phyloP scores from a whole-genome alignment of 2,113 vertebrate species.

The Platysteira castanea region DNA sequence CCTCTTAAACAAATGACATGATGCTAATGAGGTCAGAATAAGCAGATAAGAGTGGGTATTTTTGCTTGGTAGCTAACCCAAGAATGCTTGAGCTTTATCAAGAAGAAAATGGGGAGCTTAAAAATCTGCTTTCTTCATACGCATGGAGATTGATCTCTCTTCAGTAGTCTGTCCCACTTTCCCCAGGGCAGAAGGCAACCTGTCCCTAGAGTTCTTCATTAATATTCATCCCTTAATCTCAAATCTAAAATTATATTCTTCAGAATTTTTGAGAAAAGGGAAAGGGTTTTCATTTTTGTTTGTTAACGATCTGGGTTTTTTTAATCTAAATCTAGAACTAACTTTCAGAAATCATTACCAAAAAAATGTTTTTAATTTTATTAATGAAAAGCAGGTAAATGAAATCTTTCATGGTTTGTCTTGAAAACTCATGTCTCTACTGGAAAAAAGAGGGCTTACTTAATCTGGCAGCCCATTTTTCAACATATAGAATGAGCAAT shows the following conservation, averaged over 20 bases:
- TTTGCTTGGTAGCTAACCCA: not conserved
- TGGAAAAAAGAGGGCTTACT: not conserved
- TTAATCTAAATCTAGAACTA: not conserved
- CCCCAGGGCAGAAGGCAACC: not conserved
- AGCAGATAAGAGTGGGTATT: not conserved
- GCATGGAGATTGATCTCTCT: not conserved
- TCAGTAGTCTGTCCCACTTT: not conserved
- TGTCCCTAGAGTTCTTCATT: not conserved
- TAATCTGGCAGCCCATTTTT: not conserved
- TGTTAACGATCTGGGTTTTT: not conserved
- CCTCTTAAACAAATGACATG: constrained; percentile 19
- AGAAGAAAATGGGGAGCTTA: not conserved
- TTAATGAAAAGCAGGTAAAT: not conserved
- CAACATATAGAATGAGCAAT: not conserved
- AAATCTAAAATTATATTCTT: not conserved
- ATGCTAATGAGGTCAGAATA: constrained; percentile 28
- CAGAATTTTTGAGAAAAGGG: not conserved
- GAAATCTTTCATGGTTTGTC: not conserved
- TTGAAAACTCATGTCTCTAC: not conserved
- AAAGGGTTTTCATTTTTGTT: not conserved
- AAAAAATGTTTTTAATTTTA: not conserved
- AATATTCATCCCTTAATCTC: not conserved
- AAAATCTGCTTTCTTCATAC: not conserved
- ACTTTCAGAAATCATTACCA: not conserved
- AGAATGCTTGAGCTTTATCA: not conserved